These are phyloP conservation scores for Cryptotermes secundus DNA, from an alignment of 1,140 invertebrate species.

Conservation along the genomic window DNA sequence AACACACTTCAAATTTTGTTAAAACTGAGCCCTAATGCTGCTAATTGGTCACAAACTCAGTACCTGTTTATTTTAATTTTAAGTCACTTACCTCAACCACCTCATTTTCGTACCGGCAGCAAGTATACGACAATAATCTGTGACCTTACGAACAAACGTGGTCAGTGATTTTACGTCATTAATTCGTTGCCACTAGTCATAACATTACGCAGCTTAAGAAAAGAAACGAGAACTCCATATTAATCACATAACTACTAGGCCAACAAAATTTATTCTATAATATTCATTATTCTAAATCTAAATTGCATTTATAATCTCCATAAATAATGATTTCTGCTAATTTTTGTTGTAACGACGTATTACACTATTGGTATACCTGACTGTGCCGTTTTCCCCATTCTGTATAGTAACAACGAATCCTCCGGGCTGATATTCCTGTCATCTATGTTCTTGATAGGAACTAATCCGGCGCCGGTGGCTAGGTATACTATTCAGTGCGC, in stretches of 20 bases:
- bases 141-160: neutral
- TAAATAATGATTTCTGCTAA: too few species aligned
- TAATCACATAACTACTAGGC: neutral
- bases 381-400: too few species aligned
- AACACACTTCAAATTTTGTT: neutral
- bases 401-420: too few species aligned
- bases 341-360: too few species aligned
- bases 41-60: neutral
- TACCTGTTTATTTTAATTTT: neutral
- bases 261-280: too few species aligned
- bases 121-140: neutral
- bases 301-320: too few species aligned
- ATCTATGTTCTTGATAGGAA: too few species aligned
- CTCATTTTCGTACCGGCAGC: neutral
- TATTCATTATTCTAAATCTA: too few species aligned
- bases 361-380: too few species aligned
- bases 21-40: neutral
- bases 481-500: too few species aligned
- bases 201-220: neutral
- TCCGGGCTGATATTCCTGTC: too few species aligned
- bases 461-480: too few species aligned
- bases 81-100: neutral
- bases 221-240: neutral
- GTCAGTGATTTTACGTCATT: neutral
- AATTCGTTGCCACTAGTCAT: neutral